phyloP scores from a whole-genome alignment of 1,140 invertebrate genomes.

The Chironomus striatipennis region DNA sequence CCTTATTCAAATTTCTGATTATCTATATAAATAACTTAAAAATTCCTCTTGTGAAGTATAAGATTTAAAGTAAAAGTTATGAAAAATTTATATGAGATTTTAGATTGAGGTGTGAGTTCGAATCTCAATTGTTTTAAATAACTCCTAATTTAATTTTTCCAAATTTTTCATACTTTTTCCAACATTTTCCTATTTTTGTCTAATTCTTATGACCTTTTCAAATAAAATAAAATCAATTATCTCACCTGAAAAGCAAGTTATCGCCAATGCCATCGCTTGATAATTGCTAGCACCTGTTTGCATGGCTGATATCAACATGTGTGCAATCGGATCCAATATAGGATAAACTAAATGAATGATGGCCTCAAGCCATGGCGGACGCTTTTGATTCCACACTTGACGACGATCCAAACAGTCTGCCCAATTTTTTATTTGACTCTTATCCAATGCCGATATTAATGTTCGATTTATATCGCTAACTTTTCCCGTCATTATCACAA shows the following conservation, averaged over 20 bases:
- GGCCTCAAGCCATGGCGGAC: conserved; percentile 63
- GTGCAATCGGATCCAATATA: conserved; percentile 50
- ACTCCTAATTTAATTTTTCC: background rate
- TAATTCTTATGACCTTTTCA: background rate
- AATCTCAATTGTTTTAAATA: no score
- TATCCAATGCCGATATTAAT: conserved; percentile 52
- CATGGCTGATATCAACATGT: conserved; percentile 53
- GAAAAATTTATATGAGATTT: no score
- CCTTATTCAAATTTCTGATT: no score
- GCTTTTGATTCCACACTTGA: conserved; percentile 70
- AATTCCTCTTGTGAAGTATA: no score
- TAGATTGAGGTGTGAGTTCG: no score
- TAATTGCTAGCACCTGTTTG: conserved; percentile 65
- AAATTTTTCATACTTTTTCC: background rate
- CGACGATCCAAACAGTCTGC: conserved; percentile 58
- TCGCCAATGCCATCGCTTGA: conserved; percentile 39
- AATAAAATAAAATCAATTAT: no score
- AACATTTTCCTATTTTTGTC: no score
- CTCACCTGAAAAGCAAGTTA: background rate
- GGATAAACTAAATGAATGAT: conserved; percentile 52
- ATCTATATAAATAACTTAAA: no score
- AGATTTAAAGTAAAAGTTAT: no score
- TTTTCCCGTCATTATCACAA: conserved; percentile 50
- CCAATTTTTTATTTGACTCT: conserved; percentile 49
- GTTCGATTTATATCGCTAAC: conserved; percentile 49